Percentiles rank a stretch among this genome's conserved stretches.
These are phyloP conservation scores for Augochlora pura DNA, from an alignment of 1,140 invertebrate species.

Conservation along the genomic window DNA sequence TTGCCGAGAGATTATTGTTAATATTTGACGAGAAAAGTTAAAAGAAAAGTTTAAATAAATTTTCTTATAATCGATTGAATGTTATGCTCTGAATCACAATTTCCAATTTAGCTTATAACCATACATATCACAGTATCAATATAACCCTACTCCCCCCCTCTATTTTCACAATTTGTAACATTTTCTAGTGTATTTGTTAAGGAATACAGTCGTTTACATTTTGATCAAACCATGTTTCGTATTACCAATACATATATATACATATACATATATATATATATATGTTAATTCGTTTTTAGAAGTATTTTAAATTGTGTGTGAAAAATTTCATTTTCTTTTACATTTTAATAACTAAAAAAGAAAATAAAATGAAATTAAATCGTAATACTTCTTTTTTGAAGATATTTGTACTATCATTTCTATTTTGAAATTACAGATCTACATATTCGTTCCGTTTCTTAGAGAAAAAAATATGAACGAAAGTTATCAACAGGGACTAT, in stretches of 20 bases:
- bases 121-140: slow-evolving; percentile 63
- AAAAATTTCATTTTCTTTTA: background rate
- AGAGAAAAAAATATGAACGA: slow-evolving; percentile 16
- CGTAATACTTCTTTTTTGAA: slow-evolving; percentile 25
- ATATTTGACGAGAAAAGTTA: background rate
- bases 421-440: slow-evolving; percentile 40
- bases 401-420: slow-evolving; percentile 42
- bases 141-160: slow-evolving; percentile 44
- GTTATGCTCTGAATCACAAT: slow-evolving; percentile 37
- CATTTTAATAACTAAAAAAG: slow-evolving; percentile 4
- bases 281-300: slow-evolving; percentile 6
- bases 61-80: slow-evolving; percentile 7
- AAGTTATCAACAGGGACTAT: slow-evolving; percentile 7
- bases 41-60: slow-evolving; percentile 24
- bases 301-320: background rate
- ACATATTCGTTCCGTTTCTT: slow-evolving; percentile 21
- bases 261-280: background rate
- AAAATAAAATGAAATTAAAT: slow-evolving; percentile 12
- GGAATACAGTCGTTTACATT: slow-evolving; percentile 35
- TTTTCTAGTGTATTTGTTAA: slow-evolving; percentile 33
- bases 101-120: slow-evolving; percentile 53
- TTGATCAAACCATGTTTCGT: slow-evolving; percentile 31
- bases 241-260: background rate
- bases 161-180: slow-evolving; percentile 24
- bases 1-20: background rate